These are phyloP conservation scores for Tortrix viridana DNA, from an alignment of 2,888 invertebrate genomes.

Conservation along the genomic window DNA sequence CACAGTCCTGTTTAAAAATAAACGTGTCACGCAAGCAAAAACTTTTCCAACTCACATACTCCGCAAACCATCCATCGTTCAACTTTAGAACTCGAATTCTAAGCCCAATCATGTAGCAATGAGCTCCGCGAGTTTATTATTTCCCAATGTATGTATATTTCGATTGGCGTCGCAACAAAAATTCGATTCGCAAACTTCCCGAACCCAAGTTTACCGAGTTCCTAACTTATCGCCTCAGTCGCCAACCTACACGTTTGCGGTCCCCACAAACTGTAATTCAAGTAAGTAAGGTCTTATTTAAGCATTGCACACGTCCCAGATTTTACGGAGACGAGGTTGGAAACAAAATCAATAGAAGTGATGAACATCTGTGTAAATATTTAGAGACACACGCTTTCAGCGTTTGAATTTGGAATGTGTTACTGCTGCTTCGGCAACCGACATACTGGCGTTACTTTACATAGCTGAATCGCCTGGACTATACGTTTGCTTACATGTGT, in stretches of 20 bases:
- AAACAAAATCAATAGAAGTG: constrained; percentile 37
- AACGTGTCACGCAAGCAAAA: not conserved
- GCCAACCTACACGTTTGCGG: not conserved
- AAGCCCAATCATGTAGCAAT: constrained; percentile 26
- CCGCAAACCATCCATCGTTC: constrained; percentile 4
- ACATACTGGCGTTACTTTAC: too few species aligned
- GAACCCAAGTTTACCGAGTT: constrained; percentile 20
- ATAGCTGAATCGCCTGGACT: too few species aligned
- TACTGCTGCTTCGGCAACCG: too few species aligned
- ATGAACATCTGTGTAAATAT: constrained; percentile 39
- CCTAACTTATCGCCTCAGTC: constrained; percentile 19
- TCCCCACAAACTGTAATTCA: not conserved
- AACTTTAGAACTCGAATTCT: constrained; percentile 12
- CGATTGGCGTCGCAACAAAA: constrained; percentile 30
- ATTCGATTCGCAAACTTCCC: constrained; percentile 30
- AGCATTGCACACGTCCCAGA: not conserved
- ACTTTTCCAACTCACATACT: constrained; percentile 2
- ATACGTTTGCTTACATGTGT: too few species aligned
- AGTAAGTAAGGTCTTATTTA: constrained; percentile 8
- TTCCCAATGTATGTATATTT: constrained; percentile 32
- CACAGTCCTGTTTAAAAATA: too few species aligned
- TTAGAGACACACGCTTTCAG: constrained; percentile 32
- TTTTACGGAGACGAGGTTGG: constrained; percentile 19
- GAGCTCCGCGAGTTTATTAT: constrained; percentile 26
- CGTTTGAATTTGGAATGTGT: constrained; percentile 24